These are phyloP conservation scores for Numenius phaeopus DNA, from an alignment of 2,797 vertebrate genomes.

Conservation along the genomic window DNA sequence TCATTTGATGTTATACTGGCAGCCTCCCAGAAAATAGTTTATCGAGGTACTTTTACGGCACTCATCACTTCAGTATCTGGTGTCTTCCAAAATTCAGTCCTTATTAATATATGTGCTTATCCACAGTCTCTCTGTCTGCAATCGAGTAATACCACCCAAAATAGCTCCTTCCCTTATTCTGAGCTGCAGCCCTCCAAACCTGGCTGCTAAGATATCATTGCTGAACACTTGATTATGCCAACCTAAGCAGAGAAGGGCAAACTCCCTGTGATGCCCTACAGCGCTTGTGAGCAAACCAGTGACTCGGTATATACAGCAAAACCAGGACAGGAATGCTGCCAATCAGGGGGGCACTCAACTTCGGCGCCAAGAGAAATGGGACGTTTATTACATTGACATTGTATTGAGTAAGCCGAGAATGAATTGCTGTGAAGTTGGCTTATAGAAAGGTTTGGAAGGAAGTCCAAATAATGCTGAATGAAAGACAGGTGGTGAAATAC, in stretches of 20 bases:
- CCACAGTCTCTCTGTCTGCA: neutral
- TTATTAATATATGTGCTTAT: constrained; percentile 25
- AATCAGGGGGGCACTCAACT: neutral
- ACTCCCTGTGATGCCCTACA: neutral
- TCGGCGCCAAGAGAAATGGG: neutral
- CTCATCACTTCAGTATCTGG: constrained; percentile 1
- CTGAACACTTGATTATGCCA: neutral
- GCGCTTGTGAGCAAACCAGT: neutral
- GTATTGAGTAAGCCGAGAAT: neutral
- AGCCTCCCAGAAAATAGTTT: neutral
- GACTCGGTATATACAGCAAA: neutral
- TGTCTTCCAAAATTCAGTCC: constrained; percentile 44
- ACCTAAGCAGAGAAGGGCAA: neutral
- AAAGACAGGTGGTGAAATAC: neutral
- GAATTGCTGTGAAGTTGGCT: neutral
- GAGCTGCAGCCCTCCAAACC: neutral
- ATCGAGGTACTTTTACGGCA: constrained; percentile 13
- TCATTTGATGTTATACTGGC: neutral
- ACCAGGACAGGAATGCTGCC: neutral
- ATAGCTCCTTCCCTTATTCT: constrained; percentile 23
- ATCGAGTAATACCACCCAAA: constrained; percentile 20
- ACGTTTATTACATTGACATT: neutral
- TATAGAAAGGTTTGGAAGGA: neutral
- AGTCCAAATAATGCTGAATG: neutral
- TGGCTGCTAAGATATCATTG: neutral